Conservation (phyloP, 92 coral and sea anemone genomes). For the Umimayanthus chanpuru region DNA sequence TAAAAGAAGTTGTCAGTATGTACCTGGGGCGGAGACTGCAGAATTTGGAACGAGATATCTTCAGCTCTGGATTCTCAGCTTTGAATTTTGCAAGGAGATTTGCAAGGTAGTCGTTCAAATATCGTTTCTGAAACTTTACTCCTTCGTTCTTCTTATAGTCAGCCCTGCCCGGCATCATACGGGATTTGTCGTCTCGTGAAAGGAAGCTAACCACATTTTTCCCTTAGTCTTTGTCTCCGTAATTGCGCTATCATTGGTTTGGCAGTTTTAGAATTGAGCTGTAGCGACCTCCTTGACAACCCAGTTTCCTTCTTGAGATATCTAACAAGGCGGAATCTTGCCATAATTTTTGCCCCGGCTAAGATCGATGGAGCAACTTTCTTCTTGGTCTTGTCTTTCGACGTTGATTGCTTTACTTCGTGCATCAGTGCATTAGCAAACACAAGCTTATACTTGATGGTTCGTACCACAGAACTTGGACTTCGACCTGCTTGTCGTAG, state of each 20-base stretch:
- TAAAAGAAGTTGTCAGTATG: conserved; percentile 56
- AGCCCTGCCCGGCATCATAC: conserved; percentile 66
- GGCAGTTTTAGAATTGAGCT: conserved; percentile 1
- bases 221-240: conserved; percentile 27
- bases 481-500: conserved; percentile 53
- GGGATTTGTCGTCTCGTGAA: conserved; percentile 61
- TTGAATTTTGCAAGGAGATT: conserved; percentile 50
- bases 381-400: conserved; percentile 16
- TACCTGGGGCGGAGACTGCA: conserved; percentile 48
- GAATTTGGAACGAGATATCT: conserved; percentile 43
- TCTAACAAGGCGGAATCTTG: conserved; percentile 45
- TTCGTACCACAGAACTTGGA: conserved; percentile 47
- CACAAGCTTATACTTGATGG: conserved; percentile 52
- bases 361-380: conserved; percentile 48
- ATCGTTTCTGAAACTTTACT: conserved; percentile 54
- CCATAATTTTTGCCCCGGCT: conserved; percentile 45
- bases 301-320: conserved; percentile 42
- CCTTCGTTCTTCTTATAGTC: conserved; percentile 52
- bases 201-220: conserved; percentile 41
- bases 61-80: conserved; percentile 50
- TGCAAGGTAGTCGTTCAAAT: conserved; percentile 54
- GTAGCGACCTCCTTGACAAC: conserved; percentile 28
- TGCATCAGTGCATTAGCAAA: conserved; percentile 58
- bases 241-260: not conserved
- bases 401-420: conserved; percentile 34